Evolutionary conservation across 2,888 invertebrate species (phyloP), one percentile per base, ranked within the genome.

Genomic region (Noctua comes): DNA sequence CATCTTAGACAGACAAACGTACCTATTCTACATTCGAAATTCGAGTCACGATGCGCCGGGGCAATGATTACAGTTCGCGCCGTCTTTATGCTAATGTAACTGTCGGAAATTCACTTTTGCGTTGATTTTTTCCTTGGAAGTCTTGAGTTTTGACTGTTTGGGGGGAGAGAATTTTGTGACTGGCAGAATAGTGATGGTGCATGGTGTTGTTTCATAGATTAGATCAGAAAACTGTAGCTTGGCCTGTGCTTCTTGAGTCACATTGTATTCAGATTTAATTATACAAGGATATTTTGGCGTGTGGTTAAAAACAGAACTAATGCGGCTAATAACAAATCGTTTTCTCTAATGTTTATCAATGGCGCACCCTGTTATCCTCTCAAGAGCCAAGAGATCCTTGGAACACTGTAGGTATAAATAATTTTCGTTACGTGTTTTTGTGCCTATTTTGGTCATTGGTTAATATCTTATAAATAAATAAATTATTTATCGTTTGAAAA

Each of bases 51-150:
- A 80, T 90, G 91, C 90, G 90, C 89, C 88, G 86, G 89, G 88
- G 92, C 94, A 93, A 95, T 95, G 94, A 95, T 95, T 94, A 95
- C 95, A 93, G 92, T 91, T 93, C 92, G 87, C 91, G 83, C 89
- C 92, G 93, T 93, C 93, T 95, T 95, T 95, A 95, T 95, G 95
- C 90, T 95, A 95, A 95, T 95, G 89, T 91, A 84, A 91, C 91
- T 88, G 92, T 89, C 91, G 91, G 93, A 93, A 94, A 93, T 95
- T 95, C 94, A 94, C 93, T 94, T 85, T 87, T 93, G 93, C 93
- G 91, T 94, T 93, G 94, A 94, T 94, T 95, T 93, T 93, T 93
- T 92, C 91, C 89, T 84, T 88, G 84, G 79, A 84, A 83, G 75
- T 84, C 77, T 6, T 54, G 59, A 40, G 21, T 62, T 36, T 75